These are phyloP conservation scores for Etheostoma nigrum DNA, from an alignment of 2,797 vertebrate genomes.

Conservation along the genomic window DNA sequence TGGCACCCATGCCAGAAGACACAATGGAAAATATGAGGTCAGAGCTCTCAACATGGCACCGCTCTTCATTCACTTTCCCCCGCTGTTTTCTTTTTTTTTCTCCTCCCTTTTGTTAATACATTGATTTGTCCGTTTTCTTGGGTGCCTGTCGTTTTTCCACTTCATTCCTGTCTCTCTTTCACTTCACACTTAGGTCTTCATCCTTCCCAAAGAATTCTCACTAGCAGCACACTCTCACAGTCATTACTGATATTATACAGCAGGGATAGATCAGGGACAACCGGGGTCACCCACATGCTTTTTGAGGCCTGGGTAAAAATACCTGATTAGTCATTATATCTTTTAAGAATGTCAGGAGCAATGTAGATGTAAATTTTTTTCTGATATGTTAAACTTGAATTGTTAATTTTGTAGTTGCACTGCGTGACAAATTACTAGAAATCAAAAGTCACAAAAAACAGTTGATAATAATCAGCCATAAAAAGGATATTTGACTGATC, in stretches of 20 bases:
- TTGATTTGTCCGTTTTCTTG: conserved; percentile 65
- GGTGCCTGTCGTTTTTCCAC: conserved; percentile 53
- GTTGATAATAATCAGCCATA: conserved; percentile 4
- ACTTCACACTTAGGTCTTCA: conserved; percentile 53
- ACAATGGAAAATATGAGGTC: conserved; percentile 99
- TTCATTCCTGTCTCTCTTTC: conserved; percentile 49
- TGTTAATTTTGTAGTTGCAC: conserved; percentile 2
- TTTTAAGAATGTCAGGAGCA: not conserved
- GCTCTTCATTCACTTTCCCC: conserved; percentile 51
- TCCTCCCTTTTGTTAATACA: conserved; percentile 42
- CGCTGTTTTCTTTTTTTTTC: conserved; percentile 27
- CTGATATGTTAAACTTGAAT: conserved; percentile 4
- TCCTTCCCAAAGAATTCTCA: conserved; percentile 31
- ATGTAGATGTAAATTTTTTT: not conserved
- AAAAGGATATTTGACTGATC: conserved; percentile 1
- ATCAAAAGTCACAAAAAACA: conserved; percentile 18
- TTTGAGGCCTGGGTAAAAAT: conserved; percentile 5
- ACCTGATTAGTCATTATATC: not conserved
- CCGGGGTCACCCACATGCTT: conserved; percentile 3
- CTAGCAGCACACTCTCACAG: conserved; percentile 31
- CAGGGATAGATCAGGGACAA: conserved; percentile 6
- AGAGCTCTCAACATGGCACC: conserved; percentile 37
- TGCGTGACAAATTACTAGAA: not conserved
- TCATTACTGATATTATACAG: conserved; percentile 33
- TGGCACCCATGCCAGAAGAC: conserved; percentile 98